These are phyloP conservation scores for Orientallactaga sibirica DNA, from an alignment of 2,797 vertebrate genomes.

Conservation along the genomic window DNA sequence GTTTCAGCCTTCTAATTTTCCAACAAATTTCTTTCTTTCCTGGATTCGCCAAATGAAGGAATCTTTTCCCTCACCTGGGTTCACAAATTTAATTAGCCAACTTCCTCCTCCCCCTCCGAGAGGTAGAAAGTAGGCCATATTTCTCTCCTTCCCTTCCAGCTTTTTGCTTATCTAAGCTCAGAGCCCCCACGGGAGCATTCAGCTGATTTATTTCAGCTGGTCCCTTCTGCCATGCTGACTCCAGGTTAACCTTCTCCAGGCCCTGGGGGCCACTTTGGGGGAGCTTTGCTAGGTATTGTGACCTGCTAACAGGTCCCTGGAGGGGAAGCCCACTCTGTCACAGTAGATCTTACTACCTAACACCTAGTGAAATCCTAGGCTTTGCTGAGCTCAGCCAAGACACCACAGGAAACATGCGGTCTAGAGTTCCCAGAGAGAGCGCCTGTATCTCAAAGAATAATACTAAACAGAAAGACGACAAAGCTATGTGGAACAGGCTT, in stretches of 20 bases:
- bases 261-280: slow-evolving; percentile 69
- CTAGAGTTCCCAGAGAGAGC: slow-evolving; percentile 67
- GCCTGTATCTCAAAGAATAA: slow-evolving; percentile 69
- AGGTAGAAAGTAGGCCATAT: slow-evolving; percentile 54
- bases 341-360: slow-evolving; percentile 82
- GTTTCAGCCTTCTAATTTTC: slow-evolving; percentile 65
- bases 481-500: slow-evolving; percentile 48
- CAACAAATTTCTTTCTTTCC: slow-evolving; percentile 76
- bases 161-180: slow-evolving; percentile 73
- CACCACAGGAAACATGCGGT: slow-evolving; percentile 76
- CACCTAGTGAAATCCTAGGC: slow-evolving; percentile 83
- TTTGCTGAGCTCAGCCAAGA: slow-evolving; percentile 77
- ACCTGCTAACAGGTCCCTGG: slow-evolving; percentile 78
- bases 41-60: slow-evolving; percentile 62
- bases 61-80: slow-evolving; percentile 69
- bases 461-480: slow-evolving; percentile 72
- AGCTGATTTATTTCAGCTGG: slow-evolving; percentile 79
- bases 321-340: slow-evolving; percentile 75
- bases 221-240: slow-evolving; percentile 61
- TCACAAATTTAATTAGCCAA: slow-evolving; percentile 80
- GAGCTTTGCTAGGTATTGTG: slow-evolving; percentile 74
- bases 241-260: slow-evolving; percentile 66
- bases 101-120: slow-evolving; percentile 70
- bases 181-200: slow-evolving; percentile 4
- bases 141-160: slow-evolving; percentile 51